Evolutionary conservation across 2,797 vertebrate genomes (phyloP), one percentile per base, ranked within the genome.

Genomic region (Hypotaenidia okinawae): DNA sequence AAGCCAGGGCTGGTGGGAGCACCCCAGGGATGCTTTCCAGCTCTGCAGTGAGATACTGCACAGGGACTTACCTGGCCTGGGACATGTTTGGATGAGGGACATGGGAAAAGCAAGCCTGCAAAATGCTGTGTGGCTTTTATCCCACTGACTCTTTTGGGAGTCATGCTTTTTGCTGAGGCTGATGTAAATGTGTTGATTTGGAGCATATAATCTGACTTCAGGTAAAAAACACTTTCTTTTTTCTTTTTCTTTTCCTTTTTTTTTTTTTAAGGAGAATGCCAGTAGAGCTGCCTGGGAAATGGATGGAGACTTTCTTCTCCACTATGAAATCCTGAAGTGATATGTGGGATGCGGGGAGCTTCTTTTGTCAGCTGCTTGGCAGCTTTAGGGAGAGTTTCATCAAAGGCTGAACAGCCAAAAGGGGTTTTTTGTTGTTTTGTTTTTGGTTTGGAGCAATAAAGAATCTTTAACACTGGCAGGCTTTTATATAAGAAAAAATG

Each of bases 371-470:
- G 35, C 39, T 63, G 35, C 79, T 87, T 87, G 87, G 61, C 49
- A 9, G 83, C 92, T 95, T 77, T 83, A 74, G 5, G 10, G 64
- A 47, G 35, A 80, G 4, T 13, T 94, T 84, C 24, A 72, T 80
- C 91, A 85, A 72, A 59, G 87, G 41, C 87, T 80, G 57, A 83
- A 52, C 72, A 89, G 49, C 57, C 27, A 27, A 80, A 72, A 43
- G 10, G 24, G 3, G 7, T 35, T 25, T 25, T 16, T 23, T 61
- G 61, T 45, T 63, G 28, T 41, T 64, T 92, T 58, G 58, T 3
- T 92, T 92, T 73, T 43, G 32, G 35, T 76, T 79, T 84, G 69
- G 68, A 75, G 33, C 54, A 81, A 59, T 84, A 93, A 94, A 81
- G 68, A 73, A 86, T 78, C 85, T 62, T 24, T 79, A 88, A 51